Percentiles rank a stretch among this genome's conserved stretches.
Evolutionary conservation across 2,888 invertebrate genomes (phyloP).

Genomic region (Cryptocephalus primarius): DNA sequence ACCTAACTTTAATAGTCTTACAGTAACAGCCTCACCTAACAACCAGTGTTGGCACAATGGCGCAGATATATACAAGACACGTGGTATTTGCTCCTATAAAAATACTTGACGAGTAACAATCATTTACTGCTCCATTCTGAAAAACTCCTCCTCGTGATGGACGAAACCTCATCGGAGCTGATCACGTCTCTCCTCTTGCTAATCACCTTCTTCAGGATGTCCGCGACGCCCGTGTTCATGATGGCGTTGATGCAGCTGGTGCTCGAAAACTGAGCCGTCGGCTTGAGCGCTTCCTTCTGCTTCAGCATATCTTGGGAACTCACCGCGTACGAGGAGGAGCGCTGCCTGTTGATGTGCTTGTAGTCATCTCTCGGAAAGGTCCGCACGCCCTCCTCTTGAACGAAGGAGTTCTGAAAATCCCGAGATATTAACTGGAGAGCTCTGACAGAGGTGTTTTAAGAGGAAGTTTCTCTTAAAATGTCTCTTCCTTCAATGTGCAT

Average conservation of each 20-base stretch:
- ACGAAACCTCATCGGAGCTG: slow-evolving; percentile 21
- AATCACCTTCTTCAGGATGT: slow-evolving; percentile 35
- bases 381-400: background rate
- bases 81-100: slow-evolving; percentile 14
- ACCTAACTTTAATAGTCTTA: no score
- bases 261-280: slow-evolving; percentile 24
- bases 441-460: no score
- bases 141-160: slow-evolving; percentile 28
- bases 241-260: slow-evolving; percentile 36
- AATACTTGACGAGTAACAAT: slow-evolving; percentile 14
- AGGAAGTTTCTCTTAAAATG: no score
- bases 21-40: no score
- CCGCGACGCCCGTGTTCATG: slow-evolving; percentile 33
- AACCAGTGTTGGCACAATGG: background rate
- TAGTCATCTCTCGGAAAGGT: slow-evolving; percentile 20
- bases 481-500: no score
- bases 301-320: slow-evolving; percentile 27
- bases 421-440: no score
- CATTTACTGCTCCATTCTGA: slow-evolving; percentile 30
- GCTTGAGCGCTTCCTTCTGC: slow-evolving; percentile 25
- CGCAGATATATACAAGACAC: slow-evolving; percentile 10
- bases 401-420: slow-evolving; percentile 22
- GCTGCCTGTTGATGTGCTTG: slow-evolving; percentile 20
- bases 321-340: slow-evolving; percentile 28
- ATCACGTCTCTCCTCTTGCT: slow-evolving; percentile 32